phyloP scores from a whole-genome alignment of 2,888 invertebrate species.

The Drosophila meridionalis region DNA sequence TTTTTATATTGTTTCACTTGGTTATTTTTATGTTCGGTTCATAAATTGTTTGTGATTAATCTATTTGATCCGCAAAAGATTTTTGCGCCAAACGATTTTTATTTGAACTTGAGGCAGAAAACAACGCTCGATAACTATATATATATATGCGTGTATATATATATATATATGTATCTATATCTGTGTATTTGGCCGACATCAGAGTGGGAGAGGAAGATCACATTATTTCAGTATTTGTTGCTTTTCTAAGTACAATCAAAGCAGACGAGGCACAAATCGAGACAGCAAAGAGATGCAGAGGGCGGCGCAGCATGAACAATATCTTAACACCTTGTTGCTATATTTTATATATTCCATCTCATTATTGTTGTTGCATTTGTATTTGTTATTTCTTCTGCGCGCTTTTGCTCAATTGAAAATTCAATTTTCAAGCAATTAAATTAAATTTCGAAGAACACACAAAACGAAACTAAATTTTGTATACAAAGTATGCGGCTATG shows the following conservation, averaged over 20 bases:
- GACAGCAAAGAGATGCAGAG: background rate
- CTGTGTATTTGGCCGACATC: constrained; percentile 32
- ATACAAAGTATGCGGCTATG: background rate
- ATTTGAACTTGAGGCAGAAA: constrained; percentile 72
- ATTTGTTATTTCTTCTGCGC: constrained; percentile 13
- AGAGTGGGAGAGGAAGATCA: background rate
- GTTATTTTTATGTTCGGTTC: constrained; percentile 62
- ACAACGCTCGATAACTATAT: constrained; percentile 14
- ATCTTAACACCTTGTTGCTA: constrained; percentile 53
- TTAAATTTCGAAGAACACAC: constrained; percentile 65
- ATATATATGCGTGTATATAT: constrained; percentile 2
- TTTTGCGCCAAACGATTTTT: constrained; percentile 71
- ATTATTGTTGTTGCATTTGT: constrained; percentile 23
- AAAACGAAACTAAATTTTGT: constrained; percentile 10
- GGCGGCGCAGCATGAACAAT: constrained; percentile 12
- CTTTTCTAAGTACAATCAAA: constrained; percentile 57
- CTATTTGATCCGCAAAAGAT: constrained; percentile 66
- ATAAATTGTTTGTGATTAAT: constrained; percentile 76
- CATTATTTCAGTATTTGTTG: constrained; percentile 50
- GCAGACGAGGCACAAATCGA: background rate
- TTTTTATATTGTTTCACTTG: constrained; percentile 50
- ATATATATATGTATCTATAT: constrained; percentile 15
- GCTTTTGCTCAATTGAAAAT: constrained; percentile 64
- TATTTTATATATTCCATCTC: constrained; percentile 5
- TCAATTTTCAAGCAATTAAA: constrained; percentile 74